phyloP scores from a whole-genome alignment of 1,140 invertebrate genomes.

The Dendrolimus kikuchii region DNA sequence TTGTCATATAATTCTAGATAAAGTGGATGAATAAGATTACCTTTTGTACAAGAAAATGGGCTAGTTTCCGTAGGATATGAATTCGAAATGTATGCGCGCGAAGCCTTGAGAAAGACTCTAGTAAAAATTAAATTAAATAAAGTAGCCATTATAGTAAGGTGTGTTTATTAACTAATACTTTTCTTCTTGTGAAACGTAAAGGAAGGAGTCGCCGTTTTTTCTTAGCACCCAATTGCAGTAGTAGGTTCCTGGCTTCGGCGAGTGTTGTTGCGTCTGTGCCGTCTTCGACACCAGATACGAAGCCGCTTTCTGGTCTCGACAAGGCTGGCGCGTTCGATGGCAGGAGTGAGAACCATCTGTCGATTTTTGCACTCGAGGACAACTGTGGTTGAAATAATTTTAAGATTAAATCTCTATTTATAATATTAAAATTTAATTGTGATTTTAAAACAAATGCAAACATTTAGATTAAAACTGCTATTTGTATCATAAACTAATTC shows the following conservation, averaged over 20 bases:
- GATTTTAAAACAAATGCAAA: too few species aligned
- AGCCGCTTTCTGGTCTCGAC: conserved; percentile 81
- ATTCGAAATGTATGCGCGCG: too few species aligned
- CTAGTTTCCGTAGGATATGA: too few species aligned
- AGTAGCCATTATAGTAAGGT: conserved; percentile 40
- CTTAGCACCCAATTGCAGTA: conserved; percentile 77
- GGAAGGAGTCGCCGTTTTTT: conserved; percentile 77
- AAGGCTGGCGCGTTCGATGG: conserved; percentile 74
- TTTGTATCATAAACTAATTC: too few species aligned
- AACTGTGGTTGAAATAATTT: conserved; percentile 63
- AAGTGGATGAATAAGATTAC: too few species aligned
- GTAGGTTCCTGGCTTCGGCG: conserved; percentile 57
- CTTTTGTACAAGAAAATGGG: too few species aligned
- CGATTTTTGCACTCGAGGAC: conserved; percentile 80
- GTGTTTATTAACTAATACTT: conserved; percentile 56
- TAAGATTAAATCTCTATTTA: too few species aligned
- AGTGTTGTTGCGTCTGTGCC: conserved; percentile 53
- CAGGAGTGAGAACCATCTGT: conserved; percentile 81
- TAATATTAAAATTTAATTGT: too few species aligned
- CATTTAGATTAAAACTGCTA: too few species aligned
- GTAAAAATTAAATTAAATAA: conserved; percentile 12
- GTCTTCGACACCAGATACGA: conserved; percentile 77
- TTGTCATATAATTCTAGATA: too few species aligned
- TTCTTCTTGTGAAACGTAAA: conserved; percentile 76
- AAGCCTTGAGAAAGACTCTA: conserved; percentile 4